Evolutionary conservation across 2,888 invertebrate species (phyloP).

Genomic region (Drosophila kambysellisi): DNA sequence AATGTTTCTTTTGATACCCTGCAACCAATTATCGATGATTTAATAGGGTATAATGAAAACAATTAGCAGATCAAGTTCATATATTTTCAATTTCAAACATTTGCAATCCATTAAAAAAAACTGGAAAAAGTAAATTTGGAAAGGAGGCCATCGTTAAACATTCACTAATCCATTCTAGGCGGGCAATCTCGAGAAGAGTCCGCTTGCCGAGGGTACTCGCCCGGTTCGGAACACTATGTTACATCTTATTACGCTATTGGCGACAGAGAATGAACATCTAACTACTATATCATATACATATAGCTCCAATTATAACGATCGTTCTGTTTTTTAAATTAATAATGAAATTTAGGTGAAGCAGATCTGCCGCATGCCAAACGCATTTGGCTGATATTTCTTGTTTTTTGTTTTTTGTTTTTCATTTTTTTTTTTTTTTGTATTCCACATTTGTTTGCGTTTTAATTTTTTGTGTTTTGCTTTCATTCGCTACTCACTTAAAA

Average conservation of each 20-base stretch:
- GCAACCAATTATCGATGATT: not conserved
- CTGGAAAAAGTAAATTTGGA: not conserved
- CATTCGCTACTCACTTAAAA: conserved; percentile 40
- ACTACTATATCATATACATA: not conserved
- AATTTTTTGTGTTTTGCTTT: conserved; percentile 2
- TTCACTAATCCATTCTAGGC: not conserved
- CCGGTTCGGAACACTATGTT: not conserved
- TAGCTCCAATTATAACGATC: not conserved
- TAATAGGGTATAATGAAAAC: not conserved
- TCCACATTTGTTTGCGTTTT: conserved; percentile 11
- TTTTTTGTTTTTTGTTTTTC: not conserved
- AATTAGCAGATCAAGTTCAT: not conserved
- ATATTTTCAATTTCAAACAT: not conserved
- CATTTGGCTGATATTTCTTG: not conserved
- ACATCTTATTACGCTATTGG: not conserved
- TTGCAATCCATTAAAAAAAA: not conserved
- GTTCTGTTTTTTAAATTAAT: not conserved
- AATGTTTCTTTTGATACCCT: conserved; percentile 2
- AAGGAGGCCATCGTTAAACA: not conserved
- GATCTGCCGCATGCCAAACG: not conserved
- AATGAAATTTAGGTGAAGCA: not conserved
- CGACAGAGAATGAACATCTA: not conserved
- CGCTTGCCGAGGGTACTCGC: not conserved
- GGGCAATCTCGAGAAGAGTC: not conserved
- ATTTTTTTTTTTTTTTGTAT: not conserved